Percentiles rank a stretch among this genome's conserved stretches.
Evolutionary conservation across 2,113 vertebrate species (phyloP).

Genomic region (Chelonoidis abingdonii): DNA sequence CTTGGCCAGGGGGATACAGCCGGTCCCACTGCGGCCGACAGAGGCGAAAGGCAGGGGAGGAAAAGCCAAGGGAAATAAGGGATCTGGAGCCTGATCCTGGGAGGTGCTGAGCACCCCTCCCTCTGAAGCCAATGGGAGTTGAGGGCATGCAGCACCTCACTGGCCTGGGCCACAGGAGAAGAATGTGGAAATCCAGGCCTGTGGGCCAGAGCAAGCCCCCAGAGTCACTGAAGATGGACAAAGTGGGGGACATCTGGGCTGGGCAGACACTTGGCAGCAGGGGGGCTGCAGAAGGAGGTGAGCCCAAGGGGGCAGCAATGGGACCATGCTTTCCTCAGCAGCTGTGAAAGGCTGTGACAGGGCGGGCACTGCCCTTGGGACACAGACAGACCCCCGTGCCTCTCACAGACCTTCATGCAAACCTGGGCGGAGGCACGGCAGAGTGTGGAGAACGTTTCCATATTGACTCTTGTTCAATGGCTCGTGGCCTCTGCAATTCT

Average conservation of each 20-base stretch:
- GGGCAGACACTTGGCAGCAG: background rate
- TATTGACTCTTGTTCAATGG: fast-evolving
- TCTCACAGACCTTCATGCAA: fast-evolving
- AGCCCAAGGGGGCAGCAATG: background rate
- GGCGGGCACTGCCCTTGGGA: background rate
- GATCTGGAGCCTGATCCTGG: background rate
- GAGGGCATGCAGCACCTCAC: background rate
- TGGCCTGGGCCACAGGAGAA: background rate
- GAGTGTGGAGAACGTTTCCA: background rate
- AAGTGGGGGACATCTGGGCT: background rate
- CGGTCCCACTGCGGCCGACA: background rate
- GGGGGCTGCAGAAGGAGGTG: background rate
- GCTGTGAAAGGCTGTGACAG: background rate
- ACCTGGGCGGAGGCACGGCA: fast-evolving
- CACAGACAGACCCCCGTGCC: background rate
- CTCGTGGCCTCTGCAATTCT: background rate
- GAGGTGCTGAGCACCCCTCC: background rate
- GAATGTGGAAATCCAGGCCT: background rate
- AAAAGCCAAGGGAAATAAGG: background rate
- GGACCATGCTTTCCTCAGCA: background rate
- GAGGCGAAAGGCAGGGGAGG: background rate
- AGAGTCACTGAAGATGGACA: background rate
- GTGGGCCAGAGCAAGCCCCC: background rate
- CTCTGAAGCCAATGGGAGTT: background rate
- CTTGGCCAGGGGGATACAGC: background rate